Evolutionary conservation across 2,113 vertebrate genomes (phyloP).

Genomic region (Rattus rattus): DNA sequence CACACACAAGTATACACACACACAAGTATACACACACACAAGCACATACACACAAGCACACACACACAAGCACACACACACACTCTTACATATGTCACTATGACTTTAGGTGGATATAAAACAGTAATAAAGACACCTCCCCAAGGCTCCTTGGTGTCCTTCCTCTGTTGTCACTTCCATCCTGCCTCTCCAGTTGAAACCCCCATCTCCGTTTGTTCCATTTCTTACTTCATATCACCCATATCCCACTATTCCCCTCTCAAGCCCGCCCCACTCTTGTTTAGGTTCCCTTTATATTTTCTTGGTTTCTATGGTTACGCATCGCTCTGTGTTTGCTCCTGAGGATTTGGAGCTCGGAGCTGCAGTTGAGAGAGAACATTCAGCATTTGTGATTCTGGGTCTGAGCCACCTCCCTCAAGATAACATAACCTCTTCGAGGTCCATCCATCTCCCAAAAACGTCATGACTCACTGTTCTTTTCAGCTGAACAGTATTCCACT

Average conservation of each 20-base stretch:
- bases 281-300: not conserved
- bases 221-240: not conserved
- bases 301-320: not conserved
- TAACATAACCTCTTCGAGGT: not conserved
- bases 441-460: not conserved
- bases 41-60: not conserved
- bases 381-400: not conserved
- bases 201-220: not conserved
- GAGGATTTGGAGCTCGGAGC: not conserved
- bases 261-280: not conserved
- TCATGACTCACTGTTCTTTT: not conserved
- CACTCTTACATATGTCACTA: not conserved
- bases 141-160: not conserved
- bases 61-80: not conserved
- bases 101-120: not conserved
- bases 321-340: not conserved
- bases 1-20: not conserved
- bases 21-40: not conserved
- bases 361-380: not conserved
- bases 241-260: not conserved
- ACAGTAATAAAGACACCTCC: not conserved
- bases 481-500: not conserved
- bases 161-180: not conserved
- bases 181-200: no score
- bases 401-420: not conserved